phyloP scores from a whole-genome alignment of 1,140 invertebrate genomes.

The Brachionus sp. region DNA sequence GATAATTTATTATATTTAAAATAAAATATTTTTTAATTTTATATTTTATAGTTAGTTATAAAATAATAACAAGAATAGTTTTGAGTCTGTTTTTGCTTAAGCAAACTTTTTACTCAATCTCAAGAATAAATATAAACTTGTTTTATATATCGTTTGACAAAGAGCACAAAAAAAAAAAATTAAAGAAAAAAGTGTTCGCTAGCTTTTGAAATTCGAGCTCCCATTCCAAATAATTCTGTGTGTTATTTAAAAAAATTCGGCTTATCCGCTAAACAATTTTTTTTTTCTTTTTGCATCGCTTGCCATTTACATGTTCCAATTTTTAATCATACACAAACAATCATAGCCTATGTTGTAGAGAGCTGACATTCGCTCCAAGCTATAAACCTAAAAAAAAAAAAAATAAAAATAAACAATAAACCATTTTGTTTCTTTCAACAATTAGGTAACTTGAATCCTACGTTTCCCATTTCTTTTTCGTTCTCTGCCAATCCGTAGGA shows the following conservation, averaged over 20 bases:
- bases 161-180: not conserved
- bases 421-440: not conserved
- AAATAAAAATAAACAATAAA: not conserved
- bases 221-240: not conserved
- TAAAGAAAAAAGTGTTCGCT: not conserved
- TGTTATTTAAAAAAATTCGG: not conserved
- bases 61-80: slow-evolving; percentile 18
- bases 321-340: not conserved
- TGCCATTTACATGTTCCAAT: slow-evolving; percentile 7
- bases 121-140: slow-evolving; percentile 1
- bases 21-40: not conserved
- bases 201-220: not conserved
- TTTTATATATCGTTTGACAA: not conserved
- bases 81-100: not conserved
- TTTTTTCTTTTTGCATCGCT: not conserved
- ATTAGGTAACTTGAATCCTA: not conserved
- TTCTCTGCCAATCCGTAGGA: not conserved
- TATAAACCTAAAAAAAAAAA: not conserved
- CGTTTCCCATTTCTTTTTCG: not conserved
- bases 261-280: not conserved
- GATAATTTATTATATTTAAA: slow-evolving; percentile 23
- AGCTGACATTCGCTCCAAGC: slow-evolving; percentile 2
- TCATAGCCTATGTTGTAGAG: not conserved
- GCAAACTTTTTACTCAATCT: not conserved
- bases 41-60: slow-evolving; percentile 19